phyloP scores from a whole-genome alignment of 1,140 invertebrate species.

The Musca domestica region DNA sequence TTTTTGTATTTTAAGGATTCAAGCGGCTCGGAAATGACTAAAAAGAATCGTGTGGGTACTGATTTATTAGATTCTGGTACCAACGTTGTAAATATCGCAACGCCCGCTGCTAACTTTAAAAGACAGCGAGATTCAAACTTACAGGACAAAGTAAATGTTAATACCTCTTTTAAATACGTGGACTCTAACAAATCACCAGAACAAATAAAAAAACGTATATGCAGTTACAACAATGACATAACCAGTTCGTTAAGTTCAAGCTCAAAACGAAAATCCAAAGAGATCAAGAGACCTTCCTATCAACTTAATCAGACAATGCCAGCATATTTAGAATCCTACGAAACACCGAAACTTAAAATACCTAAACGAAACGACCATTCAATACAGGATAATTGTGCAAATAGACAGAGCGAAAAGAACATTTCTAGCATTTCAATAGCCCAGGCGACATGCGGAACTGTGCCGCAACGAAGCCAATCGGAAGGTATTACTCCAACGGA shows the following conservation, averaged over 20 bases:
- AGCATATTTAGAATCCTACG: conserved; percentile 28
- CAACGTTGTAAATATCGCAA: neutral
- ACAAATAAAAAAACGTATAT: conserved; percentile 45
- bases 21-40: conserved; percentile 33
- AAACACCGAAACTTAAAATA: conserved; percentile 37
- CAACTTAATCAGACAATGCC: neutral
- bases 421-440: conserved; percentile 26
- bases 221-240: conserved; percentile 49
- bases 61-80: conserved; percentile 33
- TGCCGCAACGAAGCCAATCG: neutral
- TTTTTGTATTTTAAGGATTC: conserved; percentile 33
- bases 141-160: conserved; percentile 12
- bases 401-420: no score
- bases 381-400: conserved; percentile 24
- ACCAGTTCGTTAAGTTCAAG: conserved; percentile 50
- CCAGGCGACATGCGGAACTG: neutral
- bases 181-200: conserved; percentile 35
- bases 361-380: conserved; percentile 32
- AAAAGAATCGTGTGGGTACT: conserved; percentile 35
- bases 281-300: conserved; percentile 8
- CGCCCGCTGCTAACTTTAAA: conserved; percentile 25
- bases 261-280: conserved; percentile 39
- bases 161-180: conserved; percentile 2
- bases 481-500: neutral
- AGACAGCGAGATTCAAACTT: conserved; percentile 33